These are phyloP conservation scores for Cenopis cana DNA, from an alignment of 2,888 invertebrate species.

Conservation along the genomic window DNA sequence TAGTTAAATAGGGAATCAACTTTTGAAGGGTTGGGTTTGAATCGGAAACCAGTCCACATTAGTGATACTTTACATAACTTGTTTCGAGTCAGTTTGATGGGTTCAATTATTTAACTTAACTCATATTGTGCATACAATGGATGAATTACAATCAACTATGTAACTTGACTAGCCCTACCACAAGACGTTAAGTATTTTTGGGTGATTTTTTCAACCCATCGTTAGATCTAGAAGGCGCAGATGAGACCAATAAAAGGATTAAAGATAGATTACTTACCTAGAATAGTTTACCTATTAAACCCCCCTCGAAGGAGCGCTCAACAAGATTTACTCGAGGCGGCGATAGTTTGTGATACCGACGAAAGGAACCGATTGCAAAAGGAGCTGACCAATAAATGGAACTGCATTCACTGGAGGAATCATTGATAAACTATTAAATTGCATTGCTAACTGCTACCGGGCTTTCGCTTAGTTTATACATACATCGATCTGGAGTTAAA, in stretches of 20 bases:
- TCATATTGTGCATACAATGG: constrained; percentile 16
- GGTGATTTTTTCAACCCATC: no score
- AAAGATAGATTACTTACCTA: no score
- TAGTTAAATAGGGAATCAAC: constrained; percentile 15
- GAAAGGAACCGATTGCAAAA: neutral
- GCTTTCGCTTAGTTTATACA: no score
- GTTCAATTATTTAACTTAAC: constrained; percentile 2
- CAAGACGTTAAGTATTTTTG: neutral
- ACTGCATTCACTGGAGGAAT: neutral
- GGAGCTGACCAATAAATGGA: neutral
- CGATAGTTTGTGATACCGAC: neutral
- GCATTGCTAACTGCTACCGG: no score
- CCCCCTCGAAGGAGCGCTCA: neutral
- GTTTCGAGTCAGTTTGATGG: constrained; percentile 13
- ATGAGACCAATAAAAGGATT: no score
- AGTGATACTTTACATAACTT: constrained; percentile 20
- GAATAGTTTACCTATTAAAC: neutral
- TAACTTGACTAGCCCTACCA: neutral
- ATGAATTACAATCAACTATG: neutral
- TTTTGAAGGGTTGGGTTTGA: constrained; percentile 16
- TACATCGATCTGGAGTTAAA: no score
- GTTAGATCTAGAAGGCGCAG: neutral
- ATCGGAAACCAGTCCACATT: constrained; percentile 18
- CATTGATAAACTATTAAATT: neutral
- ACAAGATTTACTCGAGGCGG: neutral